Base-by-base conservation (phyloP, 2,888 invertebrate genomes). In the Pogonocherus hispidulus region DNA sequence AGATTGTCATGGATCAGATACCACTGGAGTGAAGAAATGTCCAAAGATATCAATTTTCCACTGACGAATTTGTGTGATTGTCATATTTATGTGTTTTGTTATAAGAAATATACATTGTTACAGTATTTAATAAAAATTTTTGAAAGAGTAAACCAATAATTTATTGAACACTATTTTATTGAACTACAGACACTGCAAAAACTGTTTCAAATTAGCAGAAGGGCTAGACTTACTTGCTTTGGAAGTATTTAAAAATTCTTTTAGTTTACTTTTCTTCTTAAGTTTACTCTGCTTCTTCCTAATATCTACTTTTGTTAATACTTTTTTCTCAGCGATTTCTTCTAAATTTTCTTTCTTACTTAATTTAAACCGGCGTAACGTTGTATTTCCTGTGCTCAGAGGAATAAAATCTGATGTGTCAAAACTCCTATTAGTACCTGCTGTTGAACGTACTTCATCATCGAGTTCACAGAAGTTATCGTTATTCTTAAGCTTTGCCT, bases 1-100 rank as follows among this genome's bases (percentile, higher is more conserved):
- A 93, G 93, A 90, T 92, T 79, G 91, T 93, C 63, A 89, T 87
- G 84, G 91, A 91, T 78, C 91, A 93, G 84, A 91, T 93, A 84
- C 93, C 92, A 68, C 84, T 93, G 86, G 92, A 92, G 80, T 92
- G 85, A 88, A 65, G 51, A 51, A 27, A 46, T 49, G 27, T 22
- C 20, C 20, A 64, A 44, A 55, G 44, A 37, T 56, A 41, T 35
- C 51, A 57, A 69, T 65, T 67, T 73, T 75, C 71, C 73, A 70
- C 49, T 57, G 66, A 66, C 63, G 51, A 70, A 69, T 71, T 64
- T 64, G 75, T 72, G 73, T 75, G 74, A 72, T 71, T 73, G 74
- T 77, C 64, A 67, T 70, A 47, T 41, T 41, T 73, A 44, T 67
- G 67, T 71, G 66, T 72, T 77, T 69, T 76, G 72, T 72, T 75